Conservation (phyloP, 1,140 invertebrate species). For the Anoplophora glabripennis region DNA sequence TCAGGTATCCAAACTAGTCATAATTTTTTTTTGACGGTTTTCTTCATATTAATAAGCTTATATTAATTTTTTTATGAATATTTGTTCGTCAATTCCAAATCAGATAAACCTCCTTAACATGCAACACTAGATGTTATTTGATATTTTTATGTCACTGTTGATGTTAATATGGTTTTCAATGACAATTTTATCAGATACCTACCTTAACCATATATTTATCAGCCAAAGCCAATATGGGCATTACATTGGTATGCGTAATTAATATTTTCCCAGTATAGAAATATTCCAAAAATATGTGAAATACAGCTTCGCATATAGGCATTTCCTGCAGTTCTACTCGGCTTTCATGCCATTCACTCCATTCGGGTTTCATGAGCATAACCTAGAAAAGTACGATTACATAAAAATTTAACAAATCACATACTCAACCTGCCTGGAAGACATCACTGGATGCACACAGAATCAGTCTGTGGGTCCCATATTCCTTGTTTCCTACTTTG, state of each 20-base stretch:
- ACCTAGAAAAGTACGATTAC: conserved; percentile 58
- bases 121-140: too few relatives aligned
- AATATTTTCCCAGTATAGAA: conserved; percentile 90
- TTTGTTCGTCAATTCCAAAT: too few relatives aligned
- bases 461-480: conserved; percentile 87
- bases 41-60: too few relatives aligned
- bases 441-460: conserved; percentile 94
- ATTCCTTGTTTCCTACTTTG: conserved; percentile 57
- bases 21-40: too few relatives aligned
- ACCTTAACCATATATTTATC: conserved; percentile 94
- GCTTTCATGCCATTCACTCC: conserved; percentile 85
- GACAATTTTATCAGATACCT: conserved; percentile 23
- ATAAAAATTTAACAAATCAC: conserved; percentile 3
- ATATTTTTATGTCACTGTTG: too few relatives aligned
- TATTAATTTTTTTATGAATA: too few relatives aligned
- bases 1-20: too few relatives aligned
- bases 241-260: conserved; percentile 77
- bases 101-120: too few relatives aligned
- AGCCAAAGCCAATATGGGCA: conserved; percentile 82
- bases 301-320: conserved; percentile 76
- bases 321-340: conserved; percentile 82
- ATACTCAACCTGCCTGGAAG: conserved; percentile 69
- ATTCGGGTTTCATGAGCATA: conserved; percentile 92
- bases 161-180: neutral
- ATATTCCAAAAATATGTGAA: conserved; percentile 87